Percentiles rank a stretch among this genome's conserved stretches.
Conservation (phyloP, 2,113 vertebrate species). For the Caracal caracal region DNA sequence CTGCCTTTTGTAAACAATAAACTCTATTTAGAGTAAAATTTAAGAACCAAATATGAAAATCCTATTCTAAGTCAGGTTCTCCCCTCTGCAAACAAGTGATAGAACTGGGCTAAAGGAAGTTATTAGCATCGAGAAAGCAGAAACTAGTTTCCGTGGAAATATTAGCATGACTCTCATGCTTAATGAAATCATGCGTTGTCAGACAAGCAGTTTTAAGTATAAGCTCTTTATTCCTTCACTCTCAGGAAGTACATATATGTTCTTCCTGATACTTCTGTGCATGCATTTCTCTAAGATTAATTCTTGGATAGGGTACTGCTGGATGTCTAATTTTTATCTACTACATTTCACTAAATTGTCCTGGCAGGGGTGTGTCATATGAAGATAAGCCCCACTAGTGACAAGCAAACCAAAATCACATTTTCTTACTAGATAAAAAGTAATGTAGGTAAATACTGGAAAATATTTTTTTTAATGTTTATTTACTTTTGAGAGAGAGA, state of each 20-base stretch:
- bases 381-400: neutral
- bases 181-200: neutral
- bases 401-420: neutral
- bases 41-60: neutral
- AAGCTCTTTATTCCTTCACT: neutral
- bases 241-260: neutral
- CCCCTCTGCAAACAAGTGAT: neutral
- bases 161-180: neutral
- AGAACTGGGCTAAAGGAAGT: neutral
- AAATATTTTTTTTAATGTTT: neutral
- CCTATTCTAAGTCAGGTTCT: neutral
- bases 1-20: neutral
- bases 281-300: neutral
- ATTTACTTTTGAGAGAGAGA: too few relatives aligned
- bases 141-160: neutral
- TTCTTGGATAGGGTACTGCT: neutral
- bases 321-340: neutral
- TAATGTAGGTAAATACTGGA: neutral
- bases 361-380: neutral
- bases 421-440: neutral
- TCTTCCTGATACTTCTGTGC: neutral
- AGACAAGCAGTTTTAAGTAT: neutral
- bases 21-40: constrained; percentile 8
- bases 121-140: neutral
- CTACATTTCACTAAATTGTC: neutral